These are phyloP conservation scores for Limanda limanda DNA, from an alignment of 2,113 vertebrate species.

Conservation along the genomic window DNA sequence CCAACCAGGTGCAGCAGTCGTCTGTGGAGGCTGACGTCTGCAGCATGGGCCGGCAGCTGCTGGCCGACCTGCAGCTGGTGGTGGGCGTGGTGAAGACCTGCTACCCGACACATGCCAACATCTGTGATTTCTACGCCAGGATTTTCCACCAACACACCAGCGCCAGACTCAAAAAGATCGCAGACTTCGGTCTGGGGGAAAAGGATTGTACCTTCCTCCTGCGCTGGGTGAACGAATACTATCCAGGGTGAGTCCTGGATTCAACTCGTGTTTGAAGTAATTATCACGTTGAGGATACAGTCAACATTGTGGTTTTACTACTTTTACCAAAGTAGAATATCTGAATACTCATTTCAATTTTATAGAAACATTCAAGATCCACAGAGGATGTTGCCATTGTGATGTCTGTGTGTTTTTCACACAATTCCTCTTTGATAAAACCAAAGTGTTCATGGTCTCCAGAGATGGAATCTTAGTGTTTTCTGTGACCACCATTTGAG, in stretches of 20 bases:
- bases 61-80: slow-evolving; percentile 85
- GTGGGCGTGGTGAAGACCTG: slow-evolving; percentile 78
- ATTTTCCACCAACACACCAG: slow-evolving; percentile 85
- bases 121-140: slow-evolving; percentile 86
- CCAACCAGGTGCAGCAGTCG: slow-evolving; percentile 12
- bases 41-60: slow-evolving; percentile 84
- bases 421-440: no score
- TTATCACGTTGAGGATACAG: background rate
- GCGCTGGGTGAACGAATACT: slow-evolving; percentile 86
- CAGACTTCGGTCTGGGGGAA: slow-evolving; percentile 82
- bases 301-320: background rate
- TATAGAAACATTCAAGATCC: background rate
- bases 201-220: slow-evolving; percentile 85
- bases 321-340: no score
- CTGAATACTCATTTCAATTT: no score
- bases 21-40: slow-evolving; percentile 75
- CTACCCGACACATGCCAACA: slow-evolving; percentile 84
- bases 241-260: slow-evolving; percentile 75
- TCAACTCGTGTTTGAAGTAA: background rate
- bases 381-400: no score
- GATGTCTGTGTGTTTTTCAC: no score
- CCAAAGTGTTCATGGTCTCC: no score
- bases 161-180: slow-evolving; percentile 65
- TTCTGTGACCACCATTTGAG: no score
- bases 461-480: no score